Evolutionary conservation across 2,888 invertebrate species (phyloP), one percentile per base, ranked within the genome.

Genomic region (Endotricha flammealis): DNA sequence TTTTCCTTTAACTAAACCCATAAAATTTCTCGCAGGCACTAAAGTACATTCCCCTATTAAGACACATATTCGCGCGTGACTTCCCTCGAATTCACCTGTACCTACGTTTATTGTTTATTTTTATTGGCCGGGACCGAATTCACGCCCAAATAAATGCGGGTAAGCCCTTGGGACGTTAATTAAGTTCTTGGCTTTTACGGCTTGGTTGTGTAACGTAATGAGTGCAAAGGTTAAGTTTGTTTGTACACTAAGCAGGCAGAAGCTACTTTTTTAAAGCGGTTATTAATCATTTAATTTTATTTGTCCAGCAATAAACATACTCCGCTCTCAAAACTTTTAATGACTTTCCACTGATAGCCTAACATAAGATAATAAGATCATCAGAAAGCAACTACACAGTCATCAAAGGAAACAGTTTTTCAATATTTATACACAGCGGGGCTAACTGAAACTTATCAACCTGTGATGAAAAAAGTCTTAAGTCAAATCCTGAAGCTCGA

Each of bases 101-200:
- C n/a, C n/a, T n/a, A n/a, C 59, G 53, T 56, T 57, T 67, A 66
- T 71, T 78, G 74, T 78, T 78, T 78, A 75, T 78, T 79, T 78
- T 79, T 78, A 79, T 71, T 65, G 64, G 35, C 64, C 51, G 48
- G 53, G 65, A 57, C 70, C 67, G 57, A 78, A 75, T 78, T 79
- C 73, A 69, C 71, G 72, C 70, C 66, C 70, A 73, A 79, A 78
- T 74, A 76, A 78, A 79, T 74, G 74, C 68, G 65, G 68, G 65
- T 29, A 61, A 66, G 58, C 59, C 63, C 53, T 45, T 38, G 59
- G 60, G 59, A 70, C 70, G 72, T 76, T 81, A 80, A 80, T 81
- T 81, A 79, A 77, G 80, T 74, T 74, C 77, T 73, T 78, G 68
- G 70, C 68, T 75, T 78, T 77, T 68, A 68, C 64, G 72, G 67